These are phyloP conservation scores for Diadophis punctatus DNA, from an alignment of 2,113 vertebrate genomes.

Conservation along the genomic window DNA sequence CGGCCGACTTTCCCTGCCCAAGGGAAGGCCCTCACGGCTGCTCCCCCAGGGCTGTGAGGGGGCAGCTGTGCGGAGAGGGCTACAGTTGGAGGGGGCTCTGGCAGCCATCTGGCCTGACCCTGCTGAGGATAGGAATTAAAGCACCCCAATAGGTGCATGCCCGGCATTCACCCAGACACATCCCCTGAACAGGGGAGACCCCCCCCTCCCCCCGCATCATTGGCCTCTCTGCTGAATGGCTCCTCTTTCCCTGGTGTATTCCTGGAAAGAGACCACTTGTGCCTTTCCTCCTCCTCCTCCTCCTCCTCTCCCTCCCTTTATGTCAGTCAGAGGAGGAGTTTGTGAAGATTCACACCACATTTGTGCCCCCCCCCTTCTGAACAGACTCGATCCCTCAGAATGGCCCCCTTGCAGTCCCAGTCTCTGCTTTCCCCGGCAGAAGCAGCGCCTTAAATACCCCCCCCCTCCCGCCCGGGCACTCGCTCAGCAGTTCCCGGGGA, in stretches of 20 bases:
- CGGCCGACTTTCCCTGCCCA: neutral
- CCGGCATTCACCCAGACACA: neutral
- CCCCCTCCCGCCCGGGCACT: no score
- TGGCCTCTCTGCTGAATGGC: no score
- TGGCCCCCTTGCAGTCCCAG: no score
- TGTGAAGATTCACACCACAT: neutral
- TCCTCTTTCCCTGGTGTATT: neutral
- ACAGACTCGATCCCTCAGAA: neutral
- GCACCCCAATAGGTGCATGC: neutral
- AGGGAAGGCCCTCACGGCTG: neutral
- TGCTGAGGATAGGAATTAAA: neutral
- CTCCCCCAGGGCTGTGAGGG: neutral
- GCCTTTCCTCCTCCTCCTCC: neutral
- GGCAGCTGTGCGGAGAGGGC: neutral
- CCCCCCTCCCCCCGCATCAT: neutral
- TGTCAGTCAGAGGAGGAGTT: neutral
- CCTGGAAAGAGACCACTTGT: neutral
- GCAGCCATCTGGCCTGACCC: neutral
- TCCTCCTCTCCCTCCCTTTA: neutral
- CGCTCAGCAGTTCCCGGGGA: no score
- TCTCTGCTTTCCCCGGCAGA: neutral
- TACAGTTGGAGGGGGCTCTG: neutral
- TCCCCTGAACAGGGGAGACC: neutral
- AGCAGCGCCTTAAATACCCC: no score
- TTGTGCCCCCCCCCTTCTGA: neutral